Base-by-base conservation (phyloP, 2,113 vertebrate species). In the Antigone vipio region DNA sequence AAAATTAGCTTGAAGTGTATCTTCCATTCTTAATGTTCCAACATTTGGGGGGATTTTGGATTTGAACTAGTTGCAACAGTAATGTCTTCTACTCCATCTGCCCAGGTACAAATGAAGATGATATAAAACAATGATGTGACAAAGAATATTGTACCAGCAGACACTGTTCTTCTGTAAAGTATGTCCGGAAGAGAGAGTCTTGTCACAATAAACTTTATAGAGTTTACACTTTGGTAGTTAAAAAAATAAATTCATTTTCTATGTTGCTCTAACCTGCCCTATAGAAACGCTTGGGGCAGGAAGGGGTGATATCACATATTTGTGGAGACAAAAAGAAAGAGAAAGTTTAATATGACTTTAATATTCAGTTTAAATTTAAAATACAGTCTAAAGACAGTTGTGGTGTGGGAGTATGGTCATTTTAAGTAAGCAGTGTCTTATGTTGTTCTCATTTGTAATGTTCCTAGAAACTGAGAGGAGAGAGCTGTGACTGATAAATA, bases 361-460 rank as follows among this genome's bases (percentile, higher is more conserved):
- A 55, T 86, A 44, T 74, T 88, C 71, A 4, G 8, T 68, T 91
- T 75, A 81, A 38, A 84, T 78, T 91, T 87, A 75, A 95, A 91
- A 86, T 60, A n/a, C 6, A 72, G 26, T 77, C 50, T 88, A 52
- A 93, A 93, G 53, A 83, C 67, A 93, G 55, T 88, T 90, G 82
- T n/a, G 27, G 8, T 85, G 88, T 96, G 82, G 80, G 67, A 85
- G 78, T 86, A 6, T 11, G 77, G 78, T 94, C 24, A 87, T 96
- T 94, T 90, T 62, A 81, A 94, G 82, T 32, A 92, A 94, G 56
- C 35, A 64, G 30, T 66, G 22, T 92, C 62, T 95, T 91, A 76
- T 34, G 30, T 74, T 89, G 45, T 38, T 95, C 67, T 82, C 62
- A 64, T 92, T 87, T 82, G 38, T 75, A 89, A 62, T 42, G 32